Evolutionary conservation across 2,797 vertebrate genomes (phyloP), one percentile per base, ranked within the genome.

Genomic region (Tapera naevia): DNA sequence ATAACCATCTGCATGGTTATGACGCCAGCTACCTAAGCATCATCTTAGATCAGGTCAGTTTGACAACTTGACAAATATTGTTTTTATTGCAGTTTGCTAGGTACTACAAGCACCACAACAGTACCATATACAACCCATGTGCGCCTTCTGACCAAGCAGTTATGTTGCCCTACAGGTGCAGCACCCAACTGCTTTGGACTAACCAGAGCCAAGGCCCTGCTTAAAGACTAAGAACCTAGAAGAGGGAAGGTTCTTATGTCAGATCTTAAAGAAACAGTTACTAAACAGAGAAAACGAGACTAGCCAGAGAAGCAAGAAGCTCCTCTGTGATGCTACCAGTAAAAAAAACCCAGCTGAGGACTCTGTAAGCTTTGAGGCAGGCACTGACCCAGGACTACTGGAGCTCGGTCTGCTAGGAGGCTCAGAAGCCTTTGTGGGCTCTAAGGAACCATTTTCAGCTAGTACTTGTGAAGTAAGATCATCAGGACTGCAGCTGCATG

Each of bases 71-170:
- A 72, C 53, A 27, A 57, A 83, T 81, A 57, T 2, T 13, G 4
- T 64, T 61, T 60, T 54, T 35, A 22, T 16, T 81, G 30, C 13
- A 65, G 62, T 35, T 87, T 85, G 28, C 32, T 39, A 27, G 33
- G 32, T 46, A 27, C 58, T 79, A 43, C 27, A 66, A 70, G 30
- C 43, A 54, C 30, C 19, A 4, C 27, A 46, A 48, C 1, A 37
- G 56, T 7, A 37, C 25, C 30, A 22, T 13, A 23, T 72, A 50
- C 28, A 54, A 11, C 22, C 35, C 64, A 30, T 0, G 0, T 43
- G 43, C 73, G 46, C 21, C 64, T 80, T 35, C 69, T 71, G 70
- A 83, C 45, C 4, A 7, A 46, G 32, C 28, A 50, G 22, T 21
- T 69, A 27, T 17, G 32, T 7, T 67, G 32, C 16, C 50, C 46